These are phyloP conservation scores for Taphrorychus bicolor DNA, from an alignment of 2,888 invertebrate species.

Conservation along the genomic window DNA sequence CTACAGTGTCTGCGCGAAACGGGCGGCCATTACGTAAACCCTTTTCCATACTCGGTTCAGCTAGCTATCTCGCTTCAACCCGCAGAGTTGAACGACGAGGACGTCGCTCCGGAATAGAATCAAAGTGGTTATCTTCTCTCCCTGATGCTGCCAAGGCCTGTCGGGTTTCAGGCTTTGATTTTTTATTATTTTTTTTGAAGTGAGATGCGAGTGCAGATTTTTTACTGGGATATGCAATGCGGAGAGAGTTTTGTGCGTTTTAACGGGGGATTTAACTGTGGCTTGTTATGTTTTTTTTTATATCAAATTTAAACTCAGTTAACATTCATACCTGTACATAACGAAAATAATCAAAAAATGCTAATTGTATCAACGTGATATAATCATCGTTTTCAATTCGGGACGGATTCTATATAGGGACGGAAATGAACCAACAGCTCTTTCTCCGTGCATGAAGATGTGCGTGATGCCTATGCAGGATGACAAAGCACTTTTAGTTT, in stretches of 20 bases:
- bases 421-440: too few relatives aligned
- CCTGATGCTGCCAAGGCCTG: conserved; percentile 35
- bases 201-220: too few relatives aligned
- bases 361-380: too few relatives aligned
- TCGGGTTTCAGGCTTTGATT: conserved; percentile 21
- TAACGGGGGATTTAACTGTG: not conserved
- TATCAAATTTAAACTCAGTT: too few relatives aligned
- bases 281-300: too few relatives aligned
- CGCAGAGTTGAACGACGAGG: not conserved
- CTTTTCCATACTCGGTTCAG: conserved; percentile 9
- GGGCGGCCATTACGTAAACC: conserved; percentile 36
- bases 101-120: not conserved
- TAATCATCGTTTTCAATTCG: too few relatives aligned
- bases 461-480: too few relatives aligned
- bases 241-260: not conserved
- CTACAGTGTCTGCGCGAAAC: conserved; percentile 21
- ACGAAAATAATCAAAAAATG: too few relatives aligned
- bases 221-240: not conserved
- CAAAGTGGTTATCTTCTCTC: conserved; percentile 13
- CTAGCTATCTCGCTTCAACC: conserved; percentile 12
- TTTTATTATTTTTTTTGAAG: not conserved
- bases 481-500: not conserved
- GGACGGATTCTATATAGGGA: too few relatives aligned
- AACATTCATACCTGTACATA: too few relatives aligned
- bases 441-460: too few relatives aligned